phyloP scores from a whole-genome alignment of 2,113 vertebrate genomes.

The Salvator merianae region DNA sequence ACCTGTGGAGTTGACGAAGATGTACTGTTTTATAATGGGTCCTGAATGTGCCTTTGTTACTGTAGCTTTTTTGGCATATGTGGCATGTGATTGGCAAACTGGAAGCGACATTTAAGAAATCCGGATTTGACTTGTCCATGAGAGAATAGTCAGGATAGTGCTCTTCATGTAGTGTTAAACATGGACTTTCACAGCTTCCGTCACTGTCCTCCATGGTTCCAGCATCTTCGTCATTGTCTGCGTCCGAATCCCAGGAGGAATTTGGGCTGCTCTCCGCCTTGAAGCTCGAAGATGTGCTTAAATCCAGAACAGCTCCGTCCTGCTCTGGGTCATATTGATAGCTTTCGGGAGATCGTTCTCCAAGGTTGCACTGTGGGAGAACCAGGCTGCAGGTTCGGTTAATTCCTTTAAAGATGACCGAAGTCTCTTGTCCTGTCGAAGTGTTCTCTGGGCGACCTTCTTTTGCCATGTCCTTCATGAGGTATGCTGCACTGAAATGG shows the following conservation, averaged over 20 bases:
- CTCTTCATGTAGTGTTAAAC: conserved; percentile 71
- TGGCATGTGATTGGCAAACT: conserved; percentile 91
- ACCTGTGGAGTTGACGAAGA: conserved; percentile 93
- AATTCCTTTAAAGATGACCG: conserved; percentile 89
- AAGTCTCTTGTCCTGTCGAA: conserved; percentile 81
- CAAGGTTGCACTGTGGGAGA: conserved; percentile 84
- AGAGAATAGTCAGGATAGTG: conserved; percentile 71
- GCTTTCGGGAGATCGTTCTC: conserved; percentile 70
- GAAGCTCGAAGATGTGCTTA: conserved; percentile 87
- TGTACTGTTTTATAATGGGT: conserved; percentile 98
- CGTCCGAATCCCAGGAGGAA: conserved; percentile 93
- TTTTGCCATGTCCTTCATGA: conserved; percentile 81
- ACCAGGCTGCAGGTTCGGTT: conserved; percentile 88
- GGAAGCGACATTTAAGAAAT: conserved; percentile 71
- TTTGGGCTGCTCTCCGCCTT: conserved; percentile 81
- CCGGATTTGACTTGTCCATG: conserved; percentile 75
- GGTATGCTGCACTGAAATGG: conserved; percentile 76
- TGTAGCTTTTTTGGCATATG: conserved; percentile 94
- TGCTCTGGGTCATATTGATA: conserved; percentile 64
- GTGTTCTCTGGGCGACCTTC: conserved; percentile 80
- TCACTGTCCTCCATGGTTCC: conserved; percentile 86
- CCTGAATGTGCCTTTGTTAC: conserved; percentile 95
- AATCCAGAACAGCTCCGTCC: conserved; percentile 87
- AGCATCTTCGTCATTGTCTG: conserved; percentile 85
- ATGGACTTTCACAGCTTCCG: conserved; percentile 84